Percentiles rank a stretch among this genome's conserved stretches.
Conservation (phyloP, 2,888 invertebrate genomes). For the Lymantria dispar region DNA sequence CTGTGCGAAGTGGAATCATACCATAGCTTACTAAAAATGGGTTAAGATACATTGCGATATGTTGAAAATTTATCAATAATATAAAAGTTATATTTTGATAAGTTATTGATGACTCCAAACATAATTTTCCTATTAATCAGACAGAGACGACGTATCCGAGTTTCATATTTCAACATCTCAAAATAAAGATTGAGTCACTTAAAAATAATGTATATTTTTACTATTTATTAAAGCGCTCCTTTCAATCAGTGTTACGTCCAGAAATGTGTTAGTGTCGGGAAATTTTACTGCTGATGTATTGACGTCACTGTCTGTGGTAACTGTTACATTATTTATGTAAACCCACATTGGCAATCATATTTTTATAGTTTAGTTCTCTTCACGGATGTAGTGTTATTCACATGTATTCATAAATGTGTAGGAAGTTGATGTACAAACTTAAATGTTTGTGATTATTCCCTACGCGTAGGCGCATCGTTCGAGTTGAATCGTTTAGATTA, state of each 20-base stretch:
- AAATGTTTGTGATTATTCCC: too few relatives aligned
- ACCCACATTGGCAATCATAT: constrained; percentile 19
- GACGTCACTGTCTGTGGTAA: constrained; percentile 26
- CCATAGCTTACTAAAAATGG: too few relatives aligned
- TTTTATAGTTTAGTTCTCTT: constrained; percentile 17
- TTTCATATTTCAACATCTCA: neutral
- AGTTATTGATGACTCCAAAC: too few relatives aligned
- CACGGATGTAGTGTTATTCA: constrained; percentile 4
- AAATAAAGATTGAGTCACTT: constrained; percentile 19
- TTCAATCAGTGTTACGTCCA: constrained; percentile 26
- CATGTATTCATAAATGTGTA: too few relatives aligned
- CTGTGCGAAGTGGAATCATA: too few relatives aligned
- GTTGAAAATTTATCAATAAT: too few relatives aligned
- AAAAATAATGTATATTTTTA: constrained; percentile 1
- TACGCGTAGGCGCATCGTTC: neutral
- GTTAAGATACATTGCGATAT: too few relatives aligned
- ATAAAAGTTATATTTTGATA: too few relatives aligned
- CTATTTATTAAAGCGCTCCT: constrained; percentile 14
- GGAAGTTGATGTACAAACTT: too few relatives aligned
- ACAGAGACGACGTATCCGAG: too few relatives aligned
- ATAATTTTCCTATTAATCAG: too few relatives aligned
- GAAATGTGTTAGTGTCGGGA: constrained; percentile 14
- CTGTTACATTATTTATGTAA: constrained; percentile 9
- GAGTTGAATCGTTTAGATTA: too few relatives aligned
- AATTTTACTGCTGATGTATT: constrained; percentile 22